Percentiles rank a stretch among this genome's conserved stretches.
Evolutionary conservation across 2,888 invertebrate species (phyloP).

Genomic region (Aromia moschata): DNA sequence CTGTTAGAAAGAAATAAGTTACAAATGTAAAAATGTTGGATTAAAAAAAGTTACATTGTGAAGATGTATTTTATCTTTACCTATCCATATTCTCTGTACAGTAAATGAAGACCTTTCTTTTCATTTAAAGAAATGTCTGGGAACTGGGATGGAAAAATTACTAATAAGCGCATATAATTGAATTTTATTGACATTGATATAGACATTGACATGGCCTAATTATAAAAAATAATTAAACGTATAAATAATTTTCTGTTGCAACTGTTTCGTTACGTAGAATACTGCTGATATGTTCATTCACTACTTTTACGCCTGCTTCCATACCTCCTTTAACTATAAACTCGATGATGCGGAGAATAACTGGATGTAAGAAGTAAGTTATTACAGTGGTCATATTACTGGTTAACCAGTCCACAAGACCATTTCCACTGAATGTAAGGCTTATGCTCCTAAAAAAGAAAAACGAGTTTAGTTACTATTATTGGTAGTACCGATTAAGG

Average conservation of each 20-base stretch:
- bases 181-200: too few relatives aligned
- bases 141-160: too few relatives aligned
- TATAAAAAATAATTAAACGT: background rate
- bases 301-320: slow-evolving; percentile 55
- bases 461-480: slow-evolving; percentile 3
- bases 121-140: too few relatives aligned
- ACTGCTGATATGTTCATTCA: slow-evolving; percentile 57
- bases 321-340: slow-evolving; percentile 59
- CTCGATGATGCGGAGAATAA: slow-evolving; percentile 64
- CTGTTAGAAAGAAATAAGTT: too few relatives aligned
- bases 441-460: slow-evolving; percentile 37
- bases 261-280: background rate
- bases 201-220: background rate
- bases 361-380: slow-evolving; percentile 63
- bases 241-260: background rate
- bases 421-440: slow-evolving; percentile 38
- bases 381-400: slow-evolving; percentile 64
- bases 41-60: too few relatives aligned
- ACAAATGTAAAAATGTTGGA: too few relatives aligned
- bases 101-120: too few relatives aligned
- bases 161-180: too few relatives aligned
- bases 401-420: slow-evolving; percentile 44
- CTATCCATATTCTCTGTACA: too few relatives aligned
- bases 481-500: too few relatives aligned
- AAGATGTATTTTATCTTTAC: too few relatives aligned